Conservation (phyloP, 2,797 vertebrate species). For the Pipistrellus kuhlii region DNA sequence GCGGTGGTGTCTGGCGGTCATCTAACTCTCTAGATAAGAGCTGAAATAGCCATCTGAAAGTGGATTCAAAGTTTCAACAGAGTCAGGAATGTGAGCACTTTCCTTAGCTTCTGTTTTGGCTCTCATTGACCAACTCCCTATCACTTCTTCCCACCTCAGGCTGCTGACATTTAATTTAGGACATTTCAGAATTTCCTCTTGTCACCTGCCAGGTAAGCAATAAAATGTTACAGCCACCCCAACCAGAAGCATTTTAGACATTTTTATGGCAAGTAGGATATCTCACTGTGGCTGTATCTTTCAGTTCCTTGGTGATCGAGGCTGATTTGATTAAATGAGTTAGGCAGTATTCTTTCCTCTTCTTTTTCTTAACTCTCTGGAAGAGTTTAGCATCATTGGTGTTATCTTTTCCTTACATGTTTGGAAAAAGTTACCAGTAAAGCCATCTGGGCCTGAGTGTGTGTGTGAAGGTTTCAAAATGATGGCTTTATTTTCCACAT, state of each 20-base stretch:
- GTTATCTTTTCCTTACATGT: background rate
- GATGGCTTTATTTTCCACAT: background rate
- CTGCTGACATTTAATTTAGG: background rate
- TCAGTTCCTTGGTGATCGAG: background rate
- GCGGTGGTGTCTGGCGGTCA: background rate
- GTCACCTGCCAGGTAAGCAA: background rate
- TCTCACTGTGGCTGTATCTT: accelerated
- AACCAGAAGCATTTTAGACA: accelerated
- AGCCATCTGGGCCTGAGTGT: background rate
- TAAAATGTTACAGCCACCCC: background rate
- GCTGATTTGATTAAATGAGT: background rate
- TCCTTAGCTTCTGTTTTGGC: background rate
- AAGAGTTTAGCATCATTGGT: background rate
- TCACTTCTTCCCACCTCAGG: background rate
- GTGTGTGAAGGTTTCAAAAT: background rate
- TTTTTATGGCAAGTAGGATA: accelerated
- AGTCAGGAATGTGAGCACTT: background rate
- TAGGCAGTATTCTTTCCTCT: background rate
- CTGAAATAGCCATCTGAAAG: background rate
- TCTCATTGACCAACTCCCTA: background rate
- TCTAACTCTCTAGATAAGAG: background rate
- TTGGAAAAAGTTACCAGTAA: too few species aligned
- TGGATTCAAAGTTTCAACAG: too few species aligned
- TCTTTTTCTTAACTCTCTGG: background rate
- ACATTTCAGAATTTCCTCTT: background rate